Conservation (phyloP, 2,113 vertebrate genomes). For the Bos taurus region ARS-UCD2.0 NC_037348.1:64717001-64717500, state of each 20-base stretch:
- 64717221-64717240: rapidly evolving
- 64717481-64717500: rapidly evolving
- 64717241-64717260: rapidly evolving
- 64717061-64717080: not conserved
- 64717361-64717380: not conserved
- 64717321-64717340: rapidly evolving
- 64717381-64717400: rapidly evolving
- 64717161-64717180: rapidly evolving
- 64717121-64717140: rapidly evolving
- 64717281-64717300: not conserved
- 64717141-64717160: not conserved
- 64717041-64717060: not conserved
- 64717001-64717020: not conserved
- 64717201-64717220: not conserved
- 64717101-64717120: not conserved
- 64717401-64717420: rapidly evolving
- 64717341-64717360: rapidly evolving
- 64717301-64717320: rapidly evolving
- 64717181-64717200: rapidly evolving
- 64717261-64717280: rapidly evolving
- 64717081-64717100: rapidly evolving
- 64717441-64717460: not conserved
- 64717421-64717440: rapidly evolving
- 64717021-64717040: not conserved
- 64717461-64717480: rapidly evolving